phyloP scores from a whole-genome alignment of 2,797 vertebrate species.

The Pseudochromis fuscus region DNA sequence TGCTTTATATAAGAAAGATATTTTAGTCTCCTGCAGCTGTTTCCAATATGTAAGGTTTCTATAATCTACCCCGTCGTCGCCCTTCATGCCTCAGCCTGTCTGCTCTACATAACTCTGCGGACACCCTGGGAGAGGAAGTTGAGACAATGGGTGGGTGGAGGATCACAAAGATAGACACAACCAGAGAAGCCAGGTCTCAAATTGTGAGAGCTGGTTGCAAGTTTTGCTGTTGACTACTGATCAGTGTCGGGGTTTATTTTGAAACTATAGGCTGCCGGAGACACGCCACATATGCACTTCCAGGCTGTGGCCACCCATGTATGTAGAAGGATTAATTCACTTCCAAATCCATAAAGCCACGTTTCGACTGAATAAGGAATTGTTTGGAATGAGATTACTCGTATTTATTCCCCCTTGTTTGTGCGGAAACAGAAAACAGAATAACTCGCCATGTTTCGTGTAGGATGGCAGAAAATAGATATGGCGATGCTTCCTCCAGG shows the following conservation, averaged over 20 bases:
- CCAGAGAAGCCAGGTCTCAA: neutral
- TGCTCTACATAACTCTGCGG: slow-evolving; percentile 1
- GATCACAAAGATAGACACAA: neutral
- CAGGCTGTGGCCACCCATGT: slow-evolving; percentile 9
- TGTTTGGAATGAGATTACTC: slow-evolving; percentile 38
- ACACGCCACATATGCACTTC: neutral
- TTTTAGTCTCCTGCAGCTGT: neutral
- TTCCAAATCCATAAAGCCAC: slow-evolving; percentile 15
- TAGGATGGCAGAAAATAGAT: slow-evolving; percentile 37
- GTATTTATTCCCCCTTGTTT: slow-evolving; percentile 21
- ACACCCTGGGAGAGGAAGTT: slow-evolving; percentile 3
- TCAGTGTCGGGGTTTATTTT: neutral
- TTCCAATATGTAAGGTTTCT: neutral
- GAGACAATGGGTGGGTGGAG: slow-evolving; percentile 7
- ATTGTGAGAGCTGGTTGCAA: neutral
- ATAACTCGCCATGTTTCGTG: slow-evolving; percentile 28
- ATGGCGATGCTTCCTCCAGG: slow-evolving; percentile 40
- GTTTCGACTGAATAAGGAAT: slow-evolving; percentile 38
- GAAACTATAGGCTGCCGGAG: neutral
- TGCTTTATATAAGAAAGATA: neutral
- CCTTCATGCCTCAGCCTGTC: slow-evolving; percentile 7
- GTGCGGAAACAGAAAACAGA: slow-evolving; percentile 20
- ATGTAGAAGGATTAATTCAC: slow-evolving; percentile 21
- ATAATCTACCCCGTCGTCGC: too few relatives aligned
- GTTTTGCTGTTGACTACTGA: slow-evolving; percentile 6